phyloP scores from a whole-genome alignment of 2,113 vertebrate genomes.

The Verasper variegatus region DNA sequence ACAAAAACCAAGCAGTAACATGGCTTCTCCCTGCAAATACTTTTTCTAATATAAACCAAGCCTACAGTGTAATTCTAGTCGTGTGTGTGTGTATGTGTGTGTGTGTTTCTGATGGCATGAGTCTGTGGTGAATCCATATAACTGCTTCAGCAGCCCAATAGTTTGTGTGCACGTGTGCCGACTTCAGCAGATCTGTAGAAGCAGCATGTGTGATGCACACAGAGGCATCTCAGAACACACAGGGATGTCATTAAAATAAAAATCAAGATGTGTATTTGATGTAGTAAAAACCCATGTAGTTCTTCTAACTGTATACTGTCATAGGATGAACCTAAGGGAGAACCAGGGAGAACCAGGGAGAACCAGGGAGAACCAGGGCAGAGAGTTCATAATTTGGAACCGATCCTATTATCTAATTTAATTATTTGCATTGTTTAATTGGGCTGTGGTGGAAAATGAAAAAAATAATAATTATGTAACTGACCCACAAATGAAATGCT shows the following conservation, averaged over 20 bases:
- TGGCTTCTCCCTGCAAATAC: conserved; percentile 34
- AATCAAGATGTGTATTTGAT: no score
- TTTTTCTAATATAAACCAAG: conserved; percentile 62
- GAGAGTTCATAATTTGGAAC: conserved; percentile 25
- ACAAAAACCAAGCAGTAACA: conserved; percentile 52
- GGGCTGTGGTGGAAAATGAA: conserved; percentile 30
- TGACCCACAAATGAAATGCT: background rate
- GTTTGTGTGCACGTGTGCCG: conserved; percentile 18
- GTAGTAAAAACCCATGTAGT: no score
- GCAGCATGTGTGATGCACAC: conserved; percentile 30
- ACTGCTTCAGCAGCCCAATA: conserved; percentile 39
- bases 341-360: background rate
- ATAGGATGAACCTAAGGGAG: background rate
- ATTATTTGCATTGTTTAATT: conserved; percentile 61
- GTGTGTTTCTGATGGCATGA: conserved; percentile 25
- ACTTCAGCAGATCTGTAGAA: conserved; percentile 38
- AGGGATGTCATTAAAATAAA: background rate
- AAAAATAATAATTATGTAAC: conserved; percentile 43
- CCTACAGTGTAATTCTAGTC: conserved; percentile 27
- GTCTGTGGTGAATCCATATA: conserved; percentile 50
- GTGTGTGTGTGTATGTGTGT: background rate
- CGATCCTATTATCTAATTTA: conserved; percentile 4
- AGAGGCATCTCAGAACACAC: background rate
- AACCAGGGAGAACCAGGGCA: background rate
- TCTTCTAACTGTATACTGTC: no score